Conservation (phyloP, 2,888 invertebrate genomes). For the Ectemnius cavifrons region DNA sequence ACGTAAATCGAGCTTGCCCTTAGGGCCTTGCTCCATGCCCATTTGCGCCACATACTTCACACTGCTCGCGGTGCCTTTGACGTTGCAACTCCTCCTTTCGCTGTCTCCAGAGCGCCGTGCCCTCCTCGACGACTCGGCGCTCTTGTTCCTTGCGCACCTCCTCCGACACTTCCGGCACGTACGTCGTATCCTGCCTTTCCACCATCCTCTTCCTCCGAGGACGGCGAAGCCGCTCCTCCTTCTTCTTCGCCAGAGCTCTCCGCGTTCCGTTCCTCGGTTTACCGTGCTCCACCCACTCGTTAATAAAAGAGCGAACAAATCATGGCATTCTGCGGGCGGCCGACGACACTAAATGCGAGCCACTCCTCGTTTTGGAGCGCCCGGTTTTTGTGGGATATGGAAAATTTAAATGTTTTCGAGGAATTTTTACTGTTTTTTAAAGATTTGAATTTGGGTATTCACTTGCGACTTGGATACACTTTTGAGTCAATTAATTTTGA, state of each 20-base stretch:
- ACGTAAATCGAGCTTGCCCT: slow-evolving; percentile 41
- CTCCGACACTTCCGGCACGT: slow-evolving; percentile 71
- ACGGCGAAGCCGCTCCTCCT: background rate
- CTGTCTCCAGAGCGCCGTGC: slow-evolving; percentile 70
- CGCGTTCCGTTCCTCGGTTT: no score
- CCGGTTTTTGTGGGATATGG: no score
- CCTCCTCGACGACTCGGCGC: slow-evolving; percentile 72
- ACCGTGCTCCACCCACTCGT: slow-evolving; percentile 6
- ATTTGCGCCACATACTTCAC: slow-evolving; percentile 71
- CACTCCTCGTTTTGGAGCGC: no score
- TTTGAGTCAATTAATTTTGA: no score
- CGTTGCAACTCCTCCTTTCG: slow-evolving; percentile 73
- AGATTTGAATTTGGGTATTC: no score
- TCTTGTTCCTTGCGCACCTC: slow-evolving; percentile 69
- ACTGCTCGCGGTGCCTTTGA: slow-evolving; percentile 74
- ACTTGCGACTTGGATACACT: no score
- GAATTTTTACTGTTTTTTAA: no score
- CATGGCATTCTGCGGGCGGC: slow-evolving; percentile 30
- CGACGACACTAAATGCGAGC: slow-evolving; percentile 4
- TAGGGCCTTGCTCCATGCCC: slow-evolving; percentile 33
- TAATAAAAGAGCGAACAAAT: slow-evolving; percentile 49
- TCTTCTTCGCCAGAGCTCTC: background rate
- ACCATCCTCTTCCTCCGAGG: slow-evolving; percentile 40
- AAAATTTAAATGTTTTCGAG: no score
- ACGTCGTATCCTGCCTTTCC: slow-evolving; percentile 56